Evolutionary conservation across 1,140 invertebrate species (phyloP), one percentile per base, ranked within the genome.

Genomic region (Drosophila cardini): DNA sequence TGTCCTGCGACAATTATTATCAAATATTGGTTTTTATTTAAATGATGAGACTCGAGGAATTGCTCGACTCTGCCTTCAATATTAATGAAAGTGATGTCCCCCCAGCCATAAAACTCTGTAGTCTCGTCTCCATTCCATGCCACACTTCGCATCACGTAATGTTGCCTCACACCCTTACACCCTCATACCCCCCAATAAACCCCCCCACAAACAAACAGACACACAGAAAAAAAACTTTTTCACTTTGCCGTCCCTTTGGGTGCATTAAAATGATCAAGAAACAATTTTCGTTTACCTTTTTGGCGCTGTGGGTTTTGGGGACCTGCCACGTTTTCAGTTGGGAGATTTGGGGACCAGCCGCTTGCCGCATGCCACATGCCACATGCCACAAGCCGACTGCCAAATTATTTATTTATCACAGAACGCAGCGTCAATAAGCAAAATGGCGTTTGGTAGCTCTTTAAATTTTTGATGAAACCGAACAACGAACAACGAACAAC

Each of bases 241-340:
- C 80, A 79, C 80, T 78, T 84, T 80, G 58, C 26, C 34, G 62
- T 72, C 84, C 84, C 80, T 80, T 84, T 89, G 84, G 84, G 84
- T 78, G 87, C 80, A 91, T 80, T 85, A 85, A 90, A 89, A 85
- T 91, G 80, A 91, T 91, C 89, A 91, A 91, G 80, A 91, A 90
- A 91, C 89, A 89, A 91, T 91, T 87, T 91, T 89, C 90, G 78
- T 78, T 90, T 89, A 90, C 86, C 81, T 90, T 67, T 68, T 75
- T 61, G 52, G 36, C 50, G 45, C 62, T 72, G 42, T 4, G 65
- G 56, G 16, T 36, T 30, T 64, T 43, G 50, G 50, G 65, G 26
- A 32, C 6, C 8, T 38, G 46, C 46, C 64, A 45, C 15, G 40
- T 11, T 16, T 53, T 38, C 18, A 52, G 45, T 52, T 48, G 34